phyloP scores from a whole-genome alignment of 2,113 vertebrate species.

The Brevimyrus niger region DNA sequence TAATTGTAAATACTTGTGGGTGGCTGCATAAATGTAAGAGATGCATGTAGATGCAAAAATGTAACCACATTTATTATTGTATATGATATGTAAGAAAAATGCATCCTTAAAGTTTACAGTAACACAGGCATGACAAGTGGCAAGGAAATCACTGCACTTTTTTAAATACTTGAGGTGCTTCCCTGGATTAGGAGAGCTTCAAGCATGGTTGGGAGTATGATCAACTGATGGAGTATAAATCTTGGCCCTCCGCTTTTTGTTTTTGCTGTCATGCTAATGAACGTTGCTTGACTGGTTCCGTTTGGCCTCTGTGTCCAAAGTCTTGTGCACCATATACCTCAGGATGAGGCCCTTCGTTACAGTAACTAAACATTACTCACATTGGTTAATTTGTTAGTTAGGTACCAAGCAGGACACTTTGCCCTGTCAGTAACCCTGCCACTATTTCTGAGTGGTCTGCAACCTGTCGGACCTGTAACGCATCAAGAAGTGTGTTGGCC shows the following conservation, averaged over 20 bases:
- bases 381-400: not conserved
- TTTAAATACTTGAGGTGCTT: not conserved
- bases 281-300: not conserved
- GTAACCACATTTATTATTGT: not conserved
- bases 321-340: not conserved
- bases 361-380: not conserved
- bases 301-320: not conserved
- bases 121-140: not conserved
- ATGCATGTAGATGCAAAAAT: not conserved
- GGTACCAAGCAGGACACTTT: conserved; percentile 41
- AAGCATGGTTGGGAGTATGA: not conserved
- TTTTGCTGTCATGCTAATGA: not conserved
- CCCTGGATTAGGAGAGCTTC: not conserved
- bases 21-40: not conserved
- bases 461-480: not conserved
- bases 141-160: not conserved
- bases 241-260: not conserved
- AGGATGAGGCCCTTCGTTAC: not conserved
- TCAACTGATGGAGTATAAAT: not conserved
- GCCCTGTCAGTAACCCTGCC: not conserved
- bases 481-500: conserved; percentile 45
- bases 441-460: not conserved
- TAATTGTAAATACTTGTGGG: not conserved
- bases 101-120: not conserved
- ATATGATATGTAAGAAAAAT: not conserved